Evolutionary conservation across 2,888 invertebrate genomes (phyloP).

Genomic region (Brenthis hecate): DNA sequence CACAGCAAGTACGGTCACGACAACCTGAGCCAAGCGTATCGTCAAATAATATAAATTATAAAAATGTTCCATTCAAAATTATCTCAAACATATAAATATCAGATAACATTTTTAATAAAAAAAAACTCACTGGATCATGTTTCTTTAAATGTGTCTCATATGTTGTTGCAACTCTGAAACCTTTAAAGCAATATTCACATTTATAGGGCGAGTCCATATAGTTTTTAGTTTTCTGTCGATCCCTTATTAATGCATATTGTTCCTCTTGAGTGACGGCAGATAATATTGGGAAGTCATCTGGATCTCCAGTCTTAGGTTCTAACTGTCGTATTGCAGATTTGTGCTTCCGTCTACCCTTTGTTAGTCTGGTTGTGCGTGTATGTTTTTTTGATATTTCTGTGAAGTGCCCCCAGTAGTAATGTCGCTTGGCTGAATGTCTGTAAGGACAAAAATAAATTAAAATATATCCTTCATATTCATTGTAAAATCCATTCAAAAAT

Average conservation of each 20-base stretch:
- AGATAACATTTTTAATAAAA: not conserved
- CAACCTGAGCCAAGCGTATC: too few species aligned
- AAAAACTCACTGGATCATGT: constrained; percentile 65
- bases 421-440: constrained; percentile 27
- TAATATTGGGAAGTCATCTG: constrained; percentile 60
- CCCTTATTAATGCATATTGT: constrained; percentile 60
- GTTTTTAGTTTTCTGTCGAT: constrained; percentile 59
- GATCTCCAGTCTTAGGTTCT: constrained; percentile 37
- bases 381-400: constrained; percentile 22
- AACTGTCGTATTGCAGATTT: constrained; percentile 23
- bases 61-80: too few species aligned
- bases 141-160: constrained; percentile 71
- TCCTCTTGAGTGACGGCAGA: constrained; percentile 63
- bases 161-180: constrained; percentile 59
- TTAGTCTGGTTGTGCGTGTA: constrained; percentile 11
- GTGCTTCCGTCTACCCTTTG: constrained; percentile 16
- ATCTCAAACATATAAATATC: too few species aligned
- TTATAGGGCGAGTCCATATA: constrained; percentile 64
- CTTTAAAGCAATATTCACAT: constrained; percentile 66
- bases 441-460: not conserved
- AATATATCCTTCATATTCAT: too few species aligned
- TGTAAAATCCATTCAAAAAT: too few species aligned
- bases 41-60: not conserved
- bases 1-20: too few species aligned
- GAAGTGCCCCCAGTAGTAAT: constrained; percentile 30